Conservation (phyloP, 2,113 vertebrate genomes). For the Tinamus guttatus region DNA sequence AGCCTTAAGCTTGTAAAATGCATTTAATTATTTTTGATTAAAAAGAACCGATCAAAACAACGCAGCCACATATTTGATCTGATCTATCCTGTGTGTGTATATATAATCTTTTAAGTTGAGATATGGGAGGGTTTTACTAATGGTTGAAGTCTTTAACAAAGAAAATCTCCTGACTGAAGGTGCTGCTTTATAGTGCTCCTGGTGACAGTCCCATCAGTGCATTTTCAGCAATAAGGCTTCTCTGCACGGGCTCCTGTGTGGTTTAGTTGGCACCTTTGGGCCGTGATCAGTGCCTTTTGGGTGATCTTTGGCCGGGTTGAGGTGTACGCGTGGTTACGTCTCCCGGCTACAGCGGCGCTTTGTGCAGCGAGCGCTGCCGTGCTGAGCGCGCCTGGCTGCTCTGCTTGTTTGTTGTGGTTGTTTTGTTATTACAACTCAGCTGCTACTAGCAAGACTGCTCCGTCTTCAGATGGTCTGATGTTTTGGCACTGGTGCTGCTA, state of each 20-base stretch:
- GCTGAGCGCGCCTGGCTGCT: neutral
- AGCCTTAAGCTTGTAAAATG: neutral
- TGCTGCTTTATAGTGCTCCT: conserved; percentile 10
- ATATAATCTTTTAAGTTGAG: neutral
- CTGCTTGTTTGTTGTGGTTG: neutral
- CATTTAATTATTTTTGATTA: neutral
- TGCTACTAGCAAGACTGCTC: neutral
- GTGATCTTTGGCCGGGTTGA: neutral
- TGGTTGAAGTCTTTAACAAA: conserved; percentile 33
- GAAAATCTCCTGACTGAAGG: conserved; percentile 39
- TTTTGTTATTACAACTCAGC: conserved; percentile 23
- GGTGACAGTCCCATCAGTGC: neutral
- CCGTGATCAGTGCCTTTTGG: neutral
- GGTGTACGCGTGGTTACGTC: neutral
- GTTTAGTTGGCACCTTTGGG: neutral
- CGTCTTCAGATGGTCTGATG: neutral
- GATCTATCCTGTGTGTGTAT: accelerated
- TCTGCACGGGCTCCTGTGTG: neutral
- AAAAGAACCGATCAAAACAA: neutral
- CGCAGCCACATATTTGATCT: neutral
- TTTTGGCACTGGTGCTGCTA: neutral
- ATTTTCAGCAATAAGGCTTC: neutral
- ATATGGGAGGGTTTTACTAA: neutral
- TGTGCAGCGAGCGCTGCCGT: neutral
- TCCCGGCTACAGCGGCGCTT: neutral